Evolutionary conservation across 2,113 vertebrate genomes (phyloP), one percentile per base, ranked within the genome.

Genomic region (Leptobrachium leishanense): DNA sequence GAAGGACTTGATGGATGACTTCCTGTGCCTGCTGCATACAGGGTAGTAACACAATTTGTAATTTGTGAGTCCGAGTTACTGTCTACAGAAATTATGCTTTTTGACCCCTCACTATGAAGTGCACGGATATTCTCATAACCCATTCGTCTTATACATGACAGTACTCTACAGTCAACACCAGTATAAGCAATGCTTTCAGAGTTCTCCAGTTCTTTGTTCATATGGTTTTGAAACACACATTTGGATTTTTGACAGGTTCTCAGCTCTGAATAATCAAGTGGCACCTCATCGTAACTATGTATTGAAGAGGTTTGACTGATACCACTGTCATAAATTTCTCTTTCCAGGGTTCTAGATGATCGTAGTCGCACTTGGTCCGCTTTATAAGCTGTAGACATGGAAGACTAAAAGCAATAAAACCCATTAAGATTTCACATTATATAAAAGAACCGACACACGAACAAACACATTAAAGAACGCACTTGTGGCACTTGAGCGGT

Each of bases 31-130:
- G 12, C 6, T 50, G 20, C 5, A 31, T 5, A 5, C 6, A 2
- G 66, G 59, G 67, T 62, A 15, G 55, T n/a, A 62, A 50, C 44
- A 77, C 11, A 40, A 31, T 62, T 71, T 6, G 66, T 57, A 40
- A 43, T 77, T 11, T 77, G 76, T 15, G 76, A 77, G 31, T 77
- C 76, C 11, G 76, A 77, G 67, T 68, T 77, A 20, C 76, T 71
- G 20, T 63, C 55, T 5, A 55, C 69, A 20, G 57, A 20, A 54
- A 77, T 13, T 15, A 70, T 68, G 43, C 76, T 77, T 40, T 68
- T 57, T 40, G 68, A 63, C 11, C 76, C 39, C 41, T 44, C 75
- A 44, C 41, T 46, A 12, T 67, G 68, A 50, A 63, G 40, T 12
- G 31, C 55, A 0, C n/a, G 4, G 59, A 77, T 59, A 63, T 77